Conservation (phyloP, 2,797 vertebrate genomes). For the Nyctibius grandis region DNA sequence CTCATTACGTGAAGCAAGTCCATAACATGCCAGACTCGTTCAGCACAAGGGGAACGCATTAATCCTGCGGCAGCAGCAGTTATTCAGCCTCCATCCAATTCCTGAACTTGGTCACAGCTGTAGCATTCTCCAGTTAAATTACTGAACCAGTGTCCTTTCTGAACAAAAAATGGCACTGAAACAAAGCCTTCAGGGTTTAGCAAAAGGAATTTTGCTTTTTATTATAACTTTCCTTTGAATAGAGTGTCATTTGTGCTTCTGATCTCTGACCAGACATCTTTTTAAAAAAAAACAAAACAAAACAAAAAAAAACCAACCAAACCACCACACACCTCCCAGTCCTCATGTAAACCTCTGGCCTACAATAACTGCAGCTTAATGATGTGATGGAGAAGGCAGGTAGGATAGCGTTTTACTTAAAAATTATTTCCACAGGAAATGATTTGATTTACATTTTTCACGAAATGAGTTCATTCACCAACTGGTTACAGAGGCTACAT, state of each 20-base stretch:
- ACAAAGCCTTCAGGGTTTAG: constrained; percentile 15
- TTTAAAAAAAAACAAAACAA: not conserved
- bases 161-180: not conserved
- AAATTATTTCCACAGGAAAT: constrained; percentile 97
- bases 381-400: constrained; percentile 60
- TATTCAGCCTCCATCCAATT: not conserved
- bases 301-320: not conserved
- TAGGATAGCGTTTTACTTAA: constrained; percentile 70
- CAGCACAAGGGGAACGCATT: fast-evolving
- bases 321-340: not conserved
- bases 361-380: constrained; percentile 62
- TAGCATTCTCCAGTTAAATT: not conserved
- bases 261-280: constrained; percentile 58
- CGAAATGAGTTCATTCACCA: constrained; percentile 71
- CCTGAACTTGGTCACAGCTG: not conserved
- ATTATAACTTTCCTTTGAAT: constrained; percentile 81
- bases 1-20: not conserved
- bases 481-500: constrained; percentile 71
- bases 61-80: not conserved
- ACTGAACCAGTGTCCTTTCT: not conserved
- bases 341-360: constrained; percentile 51
- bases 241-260: constrained; percentile 79
- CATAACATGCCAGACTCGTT: fast-evolving
- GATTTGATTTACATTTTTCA: constrained; percentile 77
- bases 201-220: constrained; percentile 73